Conservation (phyloP, 2,888 invertebrate genomes). For the Mimumesa dahlbomi region DNA sequence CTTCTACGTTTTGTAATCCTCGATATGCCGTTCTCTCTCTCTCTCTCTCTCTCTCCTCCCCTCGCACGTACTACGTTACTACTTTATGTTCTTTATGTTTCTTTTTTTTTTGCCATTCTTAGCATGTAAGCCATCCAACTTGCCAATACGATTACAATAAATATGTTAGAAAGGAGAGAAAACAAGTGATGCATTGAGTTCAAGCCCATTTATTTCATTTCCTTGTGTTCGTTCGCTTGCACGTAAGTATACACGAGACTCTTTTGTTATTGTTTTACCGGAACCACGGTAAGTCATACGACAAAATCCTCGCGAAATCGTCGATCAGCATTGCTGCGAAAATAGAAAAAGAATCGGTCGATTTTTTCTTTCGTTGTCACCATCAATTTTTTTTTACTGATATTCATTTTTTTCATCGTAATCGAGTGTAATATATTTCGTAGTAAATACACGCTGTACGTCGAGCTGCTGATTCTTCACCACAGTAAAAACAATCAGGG, state of each 20-base stretch:
- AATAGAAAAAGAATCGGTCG: too few species aligned
- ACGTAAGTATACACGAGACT: constrained; percentile 28
- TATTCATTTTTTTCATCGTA: too few species aligned
- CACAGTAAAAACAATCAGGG: constrained; percentile 16
- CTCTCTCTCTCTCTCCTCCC: constrained; percentile 58
- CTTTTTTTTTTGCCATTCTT: constrained; percentile 71
- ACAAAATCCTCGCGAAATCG: not conserved
- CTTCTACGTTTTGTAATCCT: constrained; percentile 2
- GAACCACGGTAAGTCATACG: constrained; percentile 30
- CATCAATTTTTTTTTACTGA: not conserved
- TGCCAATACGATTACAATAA: constrained; percentile 79
- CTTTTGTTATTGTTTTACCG: constrained; percentile 2
- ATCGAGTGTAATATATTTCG: too few species aligned
- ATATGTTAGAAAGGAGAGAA: constrained; percentile 76
- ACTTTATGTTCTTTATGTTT: constrained; percentile 68
- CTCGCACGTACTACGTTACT: constrained; percentile 69
- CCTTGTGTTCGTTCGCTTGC: constrained; percentile 48
- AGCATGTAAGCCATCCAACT: constrained; percentile 78
- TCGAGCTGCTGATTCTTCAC: constrained; percentile 23
- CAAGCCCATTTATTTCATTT: constrained; percentile 59
- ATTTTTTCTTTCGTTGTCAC: not conserved
- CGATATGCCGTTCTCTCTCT: constrained; percentile 10
- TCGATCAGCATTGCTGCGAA: too few species aligned
- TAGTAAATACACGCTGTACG: constrained; percentile 51
- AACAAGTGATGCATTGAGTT: constrained; percentile 47